Evolutionary conservation across 1,140 invertebrate genomes (phyloP).

Genomic region (Brachionus rubens): DNA sequence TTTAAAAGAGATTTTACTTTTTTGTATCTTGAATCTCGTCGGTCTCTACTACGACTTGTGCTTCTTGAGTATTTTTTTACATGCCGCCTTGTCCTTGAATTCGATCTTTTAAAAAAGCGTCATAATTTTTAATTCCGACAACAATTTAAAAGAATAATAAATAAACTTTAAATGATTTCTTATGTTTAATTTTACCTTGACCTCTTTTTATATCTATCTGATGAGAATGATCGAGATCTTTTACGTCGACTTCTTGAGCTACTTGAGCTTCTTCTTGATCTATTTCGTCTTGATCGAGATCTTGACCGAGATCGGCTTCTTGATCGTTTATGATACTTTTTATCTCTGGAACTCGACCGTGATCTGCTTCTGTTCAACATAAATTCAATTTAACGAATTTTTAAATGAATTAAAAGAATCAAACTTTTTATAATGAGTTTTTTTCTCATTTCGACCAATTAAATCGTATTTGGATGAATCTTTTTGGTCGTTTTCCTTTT

Average conservation of each 20-base stretch:
- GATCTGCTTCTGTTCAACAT: neutral
- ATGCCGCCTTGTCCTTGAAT: neutral
- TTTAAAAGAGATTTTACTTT: neutral
- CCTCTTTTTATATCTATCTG: neutral
- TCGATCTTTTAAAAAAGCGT: too few relatives aligned
- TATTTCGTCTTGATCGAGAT: neutral
- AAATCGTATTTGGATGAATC: conserved; percentile 47
- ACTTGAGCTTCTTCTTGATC: neutral
- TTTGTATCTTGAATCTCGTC: neutral
- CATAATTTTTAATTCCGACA: too few relatives aligned
- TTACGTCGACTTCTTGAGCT: neutral
- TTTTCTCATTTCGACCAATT: neutral
- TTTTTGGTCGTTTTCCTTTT: conserved; percentile 25
- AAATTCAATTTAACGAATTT: neutral
- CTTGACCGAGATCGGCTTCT: neutral
- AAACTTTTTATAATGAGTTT: neutral
- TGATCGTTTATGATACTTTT: neutral
- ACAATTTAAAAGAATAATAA: neutral
- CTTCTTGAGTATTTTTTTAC: neutral
- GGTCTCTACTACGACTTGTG: neutral
- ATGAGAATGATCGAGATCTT: neutral
- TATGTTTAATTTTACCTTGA: neutral
- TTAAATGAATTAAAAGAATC: neutral
- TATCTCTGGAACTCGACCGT: neutral
- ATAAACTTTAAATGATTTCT: neutral